Evolutionary conservation across 1,140 invertebrate genomes (phyloP), one percentile per base, ranked within the genome.

Genomic region (Tyrophagus putrescentiae): DNA sequence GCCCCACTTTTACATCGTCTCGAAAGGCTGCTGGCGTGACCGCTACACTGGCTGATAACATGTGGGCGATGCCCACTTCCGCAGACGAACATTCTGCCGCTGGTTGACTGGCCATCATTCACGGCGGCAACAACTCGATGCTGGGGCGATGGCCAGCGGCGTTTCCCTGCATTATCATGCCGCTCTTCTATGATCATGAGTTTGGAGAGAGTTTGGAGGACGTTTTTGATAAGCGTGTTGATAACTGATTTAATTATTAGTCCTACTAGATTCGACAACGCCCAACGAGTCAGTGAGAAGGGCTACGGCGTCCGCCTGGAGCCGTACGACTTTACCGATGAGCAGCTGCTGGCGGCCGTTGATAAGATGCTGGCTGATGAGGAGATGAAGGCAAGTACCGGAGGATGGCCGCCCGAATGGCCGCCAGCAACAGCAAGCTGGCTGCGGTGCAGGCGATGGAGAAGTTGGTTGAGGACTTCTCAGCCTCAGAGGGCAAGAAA

Each of bases 21-120:
- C 36, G 5, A 54, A n/a, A 18, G 57, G 57, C 23, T 34, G 9
- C 21, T 5, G 33, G 3, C 4, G 27, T 33, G 57, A 48, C 32
- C 21, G 50, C 27, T 58, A 58, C 32, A 58, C 2, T 60, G n/a
- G 1, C 59, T 7, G 36, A 50, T 0, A 62, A 62, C 27, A 50
- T 62, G 36, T 62, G 28, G 34, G 61, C 29, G 61, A 31, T 23
- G 4, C 6, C 18, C 53, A 45, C 28, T 27, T 62, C 39, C 39
- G n/a, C 61, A 63, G 48, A 2, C 25, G 16, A 31, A 18, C 28
- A 29, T 62, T 31, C 11, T 63, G 6, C 62, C 41, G 11, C 7
- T 32, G 13, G 41, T 52, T 53, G 62, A 64, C 59, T 68, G 6
- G 68, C 70, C 39, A 64, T 70, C 23, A 65, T 66, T 25, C 69